Percentiles rank a stretch among this genome's conserved stretches.
phyloP scores from a whole-genome alignment of 2,888 invertebrate species.

The Adela reaumurella region DNA sequence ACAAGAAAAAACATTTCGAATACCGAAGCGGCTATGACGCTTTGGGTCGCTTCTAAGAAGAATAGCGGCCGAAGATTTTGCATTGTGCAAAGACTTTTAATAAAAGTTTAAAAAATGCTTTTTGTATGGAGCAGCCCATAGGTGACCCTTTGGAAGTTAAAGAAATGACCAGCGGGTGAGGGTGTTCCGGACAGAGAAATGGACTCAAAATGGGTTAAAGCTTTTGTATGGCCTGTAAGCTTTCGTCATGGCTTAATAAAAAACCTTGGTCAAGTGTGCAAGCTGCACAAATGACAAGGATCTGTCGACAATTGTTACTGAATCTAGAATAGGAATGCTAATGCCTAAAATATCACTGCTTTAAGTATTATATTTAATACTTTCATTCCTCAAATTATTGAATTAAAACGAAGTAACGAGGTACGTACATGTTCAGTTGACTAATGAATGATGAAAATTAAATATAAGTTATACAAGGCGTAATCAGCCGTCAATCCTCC shows the following conservation, averaged over 20 bases:
- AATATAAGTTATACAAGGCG: too few species aligned
- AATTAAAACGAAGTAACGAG: too few species aligned
- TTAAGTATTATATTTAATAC: too few species aligned
- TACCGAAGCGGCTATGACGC: neutral
- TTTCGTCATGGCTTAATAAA: neutral
- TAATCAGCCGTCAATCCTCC: too few species aligned
- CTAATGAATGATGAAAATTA: too few species aligned
- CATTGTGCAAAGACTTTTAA: neutral
- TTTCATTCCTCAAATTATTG: too few species aligned
- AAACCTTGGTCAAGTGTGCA: neutral
- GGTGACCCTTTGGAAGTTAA: neutral
- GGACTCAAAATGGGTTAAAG: neutral
- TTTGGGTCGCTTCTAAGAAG: neutral
- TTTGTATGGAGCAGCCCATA: neutral
- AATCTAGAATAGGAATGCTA: too few species aligned
- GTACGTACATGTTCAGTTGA: too few species aligned
- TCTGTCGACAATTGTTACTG: too few species aligned
- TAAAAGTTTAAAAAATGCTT: neutral
- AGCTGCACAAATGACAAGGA: too few species aligned
- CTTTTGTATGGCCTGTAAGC: too few species aligned
- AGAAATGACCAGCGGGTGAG: neutral
- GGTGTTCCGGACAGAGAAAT: neutral
- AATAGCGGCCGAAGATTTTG: neutral
- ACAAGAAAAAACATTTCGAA: neutral
- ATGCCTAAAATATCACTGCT: too few species aligned